Evolutionary conservation across 2,888 invertebrate species (phyloP), one percentile per base, ranked within the genome.

Genomic region (Eupithecia tripunctaria): DNA sequence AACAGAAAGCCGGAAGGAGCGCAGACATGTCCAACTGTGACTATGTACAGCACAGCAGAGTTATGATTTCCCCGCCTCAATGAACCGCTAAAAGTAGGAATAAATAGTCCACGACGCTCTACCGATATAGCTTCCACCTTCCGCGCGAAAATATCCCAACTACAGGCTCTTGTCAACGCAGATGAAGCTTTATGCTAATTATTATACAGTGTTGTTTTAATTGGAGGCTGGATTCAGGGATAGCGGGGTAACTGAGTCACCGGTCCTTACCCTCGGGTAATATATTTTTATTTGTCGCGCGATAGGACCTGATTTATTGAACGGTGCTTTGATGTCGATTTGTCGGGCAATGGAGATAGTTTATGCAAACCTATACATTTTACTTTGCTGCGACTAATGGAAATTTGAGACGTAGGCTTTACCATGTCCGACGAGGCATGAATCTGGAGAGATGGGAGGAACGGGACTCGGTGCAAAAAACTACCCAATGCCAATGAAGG

Each of bases 261-360:
- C 88, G 91, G 90, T 91, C 91, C 88, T 91, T 91, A 91, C 90
- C 90, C 89, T 87, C 84, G 86, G 84, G 86, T 88, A 87, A 82
- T 82, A 78, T 77, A 76, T 79, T 82, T 79, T 80, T 77, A 77
- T 79, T 80, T 77, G 74, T 79, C 75, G 59, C 36, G 68, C 74
- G 76, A 78, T 76, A 78, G 70, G 47, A 64, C 25, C 68, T 76
- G 76, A 78, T 78, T 79, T 76, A 76, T 71, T 75, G 74, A 69
- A 77, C 72, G 70, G 64, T 62, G 51, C 68, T 73, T 71, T 63
- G 62, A 71, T 72, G 70, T 67, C 72, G 75, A 79, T 77, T 71
- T 72, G 51, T 67, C 43, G 43, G 59, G 65, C 70, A 68, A 63
- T 63, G 36, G 21, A 63, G n/a, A 6, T n/a, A 32, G 36, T 63